phyloP scores from a whole-genome alignment of 1,140 invertebrate species.

The Acyrthosiphon pisum region DNA sequence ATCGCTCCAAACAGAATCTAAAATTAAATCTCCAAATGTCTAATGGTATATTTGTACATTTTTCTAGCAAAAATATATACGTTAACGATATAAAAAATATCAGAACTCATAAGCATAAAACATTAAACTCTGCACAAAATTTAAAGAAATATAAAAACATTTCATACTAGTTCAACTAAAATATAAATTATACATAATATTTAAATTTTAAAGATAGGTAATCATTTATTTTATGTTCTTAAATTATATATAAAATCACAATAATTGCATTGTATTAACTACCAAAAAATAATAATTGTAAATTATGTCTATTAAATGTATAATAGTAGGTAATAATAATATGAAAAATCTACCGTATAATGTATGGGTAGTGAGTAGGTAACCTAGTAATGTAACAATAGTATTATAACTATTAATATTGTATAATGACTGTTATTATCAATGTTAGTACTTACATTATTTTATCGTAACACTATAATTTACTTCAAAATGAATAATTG shows the following conservation, averaged over 20 bases:
- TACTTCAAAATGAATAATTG: slow-evolving; percentile 29
- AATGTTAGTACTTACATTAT: not conserved
- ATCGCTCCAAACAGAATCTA: not conserved
- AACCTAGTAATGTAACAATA: not conserved
- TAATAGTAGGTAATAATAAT: slow-evolving; percentile 13
- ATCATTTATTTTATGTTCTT: slow-evolving; percentile 3
- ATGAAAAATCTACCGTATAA: not conserved
- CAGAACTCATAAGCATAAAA: not conserved
- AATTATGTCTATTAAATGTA: slow-evolving; percentile 4
- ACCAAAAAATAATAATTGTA: slow-evolving; percentile 7
- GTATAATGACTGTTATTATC: slow-evolving; percentile 35
- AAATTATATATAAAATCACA: slow-evolving; percentile 1
- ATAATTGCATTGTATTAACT: not conserved
- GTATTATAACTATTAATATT: not conserved
- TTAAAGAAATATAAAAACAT: not conserved
- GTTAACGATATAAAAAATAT: not conserved
- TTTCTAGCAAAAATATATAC: not conserved
- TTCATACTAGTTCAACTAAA: not conserved
- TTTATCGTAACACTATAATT: slow-evolving; percentile 25
- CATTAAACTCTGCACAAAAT: not conserved
- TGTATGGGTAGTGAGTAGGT: not conserved
- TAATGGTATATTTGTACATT: no score
- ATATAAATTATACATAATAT: not conserved
- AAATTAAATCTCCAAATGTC: not conserved
- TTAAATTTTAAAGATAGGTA: not conserved